Evolutionary conservation across 1,140 invertebrate genomes (phyloP).

Genomic region (Rhopalosiphum maidis): DNA sequence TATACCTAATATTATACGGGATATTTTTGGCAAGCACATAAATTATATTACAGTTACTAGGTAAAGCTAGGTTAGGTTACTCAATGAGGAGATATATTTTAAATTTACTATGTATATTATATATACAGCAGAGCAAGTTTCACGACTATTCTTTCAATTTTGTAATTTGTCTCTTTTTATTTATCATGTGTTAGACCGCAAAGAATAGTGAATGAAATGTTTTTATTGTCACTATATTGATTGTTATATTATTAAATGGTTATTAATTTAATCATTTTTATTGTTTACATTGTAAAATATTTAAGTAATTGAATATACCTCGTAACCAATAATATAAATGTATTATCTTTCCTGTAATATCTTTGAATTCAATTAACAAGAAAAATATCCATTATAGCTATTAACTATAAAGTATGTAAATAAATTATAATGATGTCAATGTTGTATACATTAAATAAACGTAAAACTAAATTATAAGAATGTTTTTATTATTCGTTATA

Average conservation of each 20-base stretch:
- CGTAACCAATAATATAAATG: background rate
- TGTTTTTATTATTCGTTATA: background rate
- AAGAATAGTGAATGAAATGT: no score
- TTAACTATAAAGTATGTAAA: background rate
- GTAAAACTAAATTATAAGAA: background rate
- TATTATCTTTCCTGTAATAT: background rate
- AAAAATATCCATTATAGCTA: background rate
- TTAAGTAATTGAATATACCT: background rate
- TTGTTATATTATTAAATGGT: background rate
- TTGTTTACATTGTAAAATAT: background rate
- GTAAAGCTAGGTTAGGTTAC: no score
- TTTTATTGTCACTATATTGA: background rate
- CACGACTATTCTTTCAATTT: no score
- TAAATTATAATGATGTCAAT: constrained; percentile 11
- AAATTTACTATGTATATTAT: background rate
- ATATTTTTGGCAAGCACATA: no score
- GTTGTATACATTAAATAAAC: background rate
- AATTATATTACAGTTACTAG: no score
- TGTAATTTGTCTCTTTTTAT: no score
- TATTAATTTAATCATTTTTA: background rate
- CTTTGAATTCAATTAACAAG: background rate
- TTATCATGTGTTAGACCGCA: no score
- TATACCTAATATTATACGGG: no score
- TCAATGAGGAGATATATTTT: background rate
- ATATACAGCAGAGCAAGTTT: no score